phyloP scores from a whole-genome alignment of 2,113 vertebrate genomes.

The Leptobrachium ailaonicum region DNA sequence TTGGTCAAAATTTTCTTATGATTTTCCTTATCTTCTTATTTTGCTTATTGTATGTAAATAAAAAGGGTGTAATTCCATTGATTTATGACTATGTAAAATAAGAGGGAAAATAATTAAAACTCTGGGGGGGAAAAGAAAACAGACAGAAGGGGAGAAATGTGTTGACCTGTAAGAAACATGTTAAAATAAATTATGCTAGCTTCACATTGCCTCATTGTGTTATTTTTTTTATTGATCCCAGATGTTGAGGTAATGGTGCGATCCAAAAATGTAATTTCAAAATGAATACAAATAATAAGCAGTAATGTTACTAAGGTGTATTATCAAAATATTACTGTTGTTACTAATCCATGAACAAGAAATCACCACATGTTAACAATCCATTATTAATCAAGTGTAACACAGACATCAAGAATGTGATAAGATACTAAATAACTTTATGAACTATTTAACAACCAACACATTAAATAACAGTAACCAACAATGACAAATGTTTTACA shows the following conservation, averaged over 20 bases:
- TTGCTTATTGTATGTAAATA: too few relatives aligned
- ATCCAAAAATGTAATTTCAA: neutral
- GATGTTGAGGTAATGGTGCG: neutral
- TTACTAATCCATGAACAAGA: neutral
- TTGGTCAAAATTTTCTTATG: too few relatives aligned
- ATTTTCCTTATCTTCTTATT: too few relatives aligned
- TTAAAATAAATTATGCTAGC: neutral
- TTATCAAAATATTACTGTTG: neutral
- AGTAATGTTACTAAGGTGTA: neutral
- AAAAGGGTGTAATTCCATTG: too few relatives aligned
- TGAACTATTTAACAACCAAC: too few relatives aligned
- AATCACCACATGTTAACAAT: neutral
- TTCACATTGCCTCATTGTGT: neutral
- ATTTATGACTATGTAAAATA: too few relatives aligned
- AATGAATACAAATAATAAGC: neutral
- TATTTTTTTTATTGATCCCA: neutral
- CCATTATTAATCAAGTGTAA: too few relatives aligned
- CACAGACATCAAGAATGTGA: too few relatives aligned
- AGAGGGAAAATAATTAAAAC: too few relatives aligned
- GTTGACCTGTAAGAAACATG: neutral
- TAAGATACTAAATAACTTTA: too few relatives aligned
- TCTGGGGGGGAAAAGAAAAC: too few relatives aligned
- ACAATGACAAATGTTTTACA: neutral
- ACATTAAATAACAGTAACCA: neutral
- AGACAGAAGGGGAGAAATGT: too few relatives aligned